phyloP scores from a whole-genome alignment of 2,888 invertebrate genomes.

The Acanthococcus lagerstroemiae region DNA sequence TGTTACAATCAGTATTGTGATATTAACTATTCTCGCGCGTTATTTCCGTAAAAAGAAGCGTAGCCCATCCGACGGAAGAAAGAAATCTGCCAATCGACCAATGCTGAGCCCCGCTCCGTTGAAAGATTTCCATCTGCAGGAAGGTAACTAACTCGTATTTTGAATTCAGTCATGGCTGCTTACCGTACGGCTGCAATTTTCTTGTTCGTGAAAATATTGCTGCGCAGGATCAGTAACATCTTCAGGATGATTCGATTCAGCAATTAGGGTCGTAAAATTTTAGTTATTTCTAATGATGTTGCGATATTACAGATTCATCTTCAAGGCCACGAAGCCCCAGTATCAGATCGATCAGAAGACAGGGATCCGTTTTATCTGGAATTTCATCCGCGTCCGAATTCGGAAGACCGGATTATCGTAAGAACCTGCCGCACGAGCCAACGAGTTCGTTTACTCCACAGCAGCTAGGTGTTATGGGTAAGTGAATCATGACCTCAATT shows the following conservation, averaged over 20 bases:
- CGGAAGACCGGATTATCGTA: conserved; percentile 8
- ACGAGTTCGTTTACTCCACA: conserved; percentile 19
- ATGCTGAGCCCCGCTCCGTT: background rate
- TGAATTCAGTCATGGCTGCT: too few species aligned
- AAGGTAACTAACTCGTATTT: conserved; percentile 8
- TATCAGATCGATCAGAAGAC: conserved; percentile 39
- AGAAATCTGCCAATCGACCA: background rate
- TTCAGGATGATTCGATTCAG: background rate
- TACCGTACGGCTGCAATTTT: background rate
- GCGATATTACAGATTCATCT: background rate
- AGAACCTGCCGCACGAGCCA: conserved; percentile 8
- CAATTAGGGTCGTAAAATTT: too few species aligned
- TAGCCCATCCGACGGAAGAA: background rate
- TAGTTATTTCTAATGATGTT: background rate
- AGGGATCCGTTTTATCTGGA: conserved; percentile 46
- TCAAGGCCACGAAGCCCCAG: conserved; percentile 36
- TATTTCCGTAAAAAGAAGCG: conserved; percentile 15
- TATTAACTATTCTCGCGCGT: conserved; percentile 16
- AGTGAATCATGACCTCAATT: background rate
- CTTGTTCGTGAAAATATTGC: background rate
- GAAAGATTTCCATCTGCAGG: conserved; percentile 1
- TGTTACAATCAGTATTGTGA: conserved; percentile 14
- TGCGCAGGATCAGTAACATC: too few species aligned
- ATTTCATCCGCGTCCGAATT: conserved; percentile 20
- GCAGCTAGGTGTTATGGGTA: conserved; percentile 28